Evolutionary conservation across 2,888 invertebrate genomes (phyloP).

Genomic region (Chrysolina haemoptera): DNA sequence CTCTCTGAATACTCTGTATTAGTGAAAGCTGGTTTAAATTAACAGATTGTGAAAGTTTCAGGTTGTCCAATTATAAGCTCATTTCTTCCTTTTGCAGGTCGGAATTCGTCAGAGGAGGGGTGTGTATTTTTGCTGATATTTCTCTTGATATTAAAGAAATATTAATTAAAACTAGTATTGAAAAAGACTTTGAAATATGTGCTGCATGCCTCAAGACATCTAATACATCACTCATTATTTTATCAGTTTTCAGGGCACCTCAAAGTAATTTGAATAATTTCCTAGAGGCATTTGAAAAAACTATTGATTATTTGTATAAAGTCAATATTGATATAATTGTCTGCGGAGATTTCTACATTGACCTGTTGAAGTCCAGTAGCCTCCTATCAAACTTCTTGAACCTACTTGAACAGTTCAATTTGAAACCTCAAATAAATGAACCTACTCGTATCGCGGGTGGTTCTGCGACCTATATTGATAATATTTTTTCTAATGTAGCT

Average conservation of each 20-base stretch:
- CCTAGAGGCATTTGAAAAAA: neutral
- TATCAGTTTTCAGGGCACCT: neutral
- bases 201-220: conserved; percentile 2
- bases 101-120: neutral
- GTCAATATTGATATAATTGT: neutral
- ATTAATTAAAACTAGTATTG: neutral
- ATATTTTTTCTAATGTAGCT: neutral
- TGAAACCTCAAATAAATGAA: neutral
- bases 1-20: neutral
- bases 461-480: neutral
- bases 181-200: neutral
- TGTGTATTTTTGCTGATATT: neutral
- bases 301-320: neutral
- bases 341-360: no score
- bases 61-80: neutral
- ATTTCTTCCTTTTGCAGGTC: neutral
- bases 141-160: conserved; percentile 2
- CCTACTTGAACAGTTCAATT: neutral
- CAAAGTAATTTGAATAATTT: neutral
- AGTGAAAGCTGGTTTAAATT: neutral
- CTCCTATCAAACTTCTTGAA: neutral
- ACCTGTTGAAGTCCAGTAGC: no score
- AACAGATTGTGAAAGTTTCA: neutral
- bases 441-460: neutral
- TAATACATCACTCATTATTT: neutral